Evolutionary conservation across 2,113 vertebrate genomes (phyloP).

Genomic region (Tiliqua scincoides): DNA sequence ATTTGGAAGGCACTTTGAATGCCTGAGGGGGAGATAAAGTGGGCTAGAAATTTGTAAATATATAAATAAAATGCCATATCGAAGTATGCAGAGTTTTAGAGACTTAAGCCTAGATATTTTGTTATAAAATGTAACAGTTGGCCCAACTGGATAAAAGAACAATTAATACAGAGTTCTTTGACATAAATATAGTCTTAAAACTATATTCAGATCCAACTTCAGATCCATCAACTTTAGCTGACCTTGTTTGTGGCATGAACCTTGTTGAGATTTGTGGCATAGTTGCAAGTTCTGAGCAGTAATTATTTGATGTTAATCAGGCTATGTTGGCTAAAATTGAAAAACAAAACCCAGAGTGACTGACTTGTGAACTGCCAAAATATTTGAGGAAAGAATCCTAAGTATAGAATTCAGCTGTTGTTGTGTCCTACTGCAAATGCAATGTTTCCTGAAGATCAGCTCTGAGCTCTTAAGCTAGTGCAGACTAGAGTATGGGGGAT

Average conservation of each 20-base stretch:
- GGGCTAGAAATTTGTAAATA: no score
- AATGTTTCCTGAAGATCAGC: neutral
- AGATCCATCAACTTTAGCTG: neutral
- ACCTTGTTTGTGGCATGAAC: neutral
- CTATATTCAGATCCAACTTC: no score
- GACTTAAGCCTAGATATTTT: neutral
- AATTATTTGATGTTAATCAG: neutral
- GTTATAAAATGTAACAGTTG: neutral
- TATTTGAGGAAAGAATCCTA: neutral
- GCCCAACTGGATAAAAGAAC: neutral
- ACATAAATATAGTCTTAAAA: neutral
- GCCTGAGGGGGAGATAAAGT: no score
- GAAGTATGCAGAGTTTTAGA: neutral
- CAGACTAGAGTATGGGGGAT: neutral
- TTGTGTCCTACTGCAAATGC: neutral
- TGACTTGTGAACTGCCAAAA: neutral
- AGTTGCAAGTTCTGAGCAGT: neutral
- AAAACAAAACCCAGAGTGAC: neutral
- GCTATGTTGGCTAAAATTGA: neutral
- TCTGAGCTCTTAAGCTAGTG: neutral
- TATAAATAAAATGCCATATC: no score
- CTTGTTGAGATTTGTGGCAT: neutral
- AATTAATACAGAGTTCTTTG: neutral
- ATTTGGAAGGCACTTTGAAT: no score
- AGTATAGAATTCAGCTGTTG: neutral